Evolutionary conservation across 2,797 vertebrate species (phyloP).

Genomic region (Naso thynnoides): DNA sequence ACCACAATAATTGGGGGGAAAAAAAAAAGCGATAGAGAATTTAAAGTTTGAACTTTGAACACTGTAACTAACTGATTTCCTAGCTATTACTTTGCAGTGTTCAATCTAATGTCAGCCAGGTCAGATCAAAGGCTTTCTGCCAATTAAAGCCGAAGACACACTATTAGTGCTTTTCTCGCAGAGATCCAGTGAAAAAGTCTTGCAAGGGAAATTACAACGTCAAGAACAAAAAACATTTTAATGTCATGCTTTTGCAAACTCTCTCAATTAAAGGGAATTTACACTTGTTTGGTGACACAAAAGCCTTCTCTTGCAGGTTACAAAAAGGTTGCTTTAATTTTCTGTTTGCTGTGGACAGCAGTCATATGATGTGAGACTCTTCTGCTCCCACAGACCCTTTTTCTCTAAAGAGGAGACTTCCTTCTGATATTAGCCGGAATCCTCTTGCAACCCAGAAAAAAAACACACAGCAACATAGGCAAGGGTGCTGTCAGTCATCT

Average conservation of each 20-base stretch:
- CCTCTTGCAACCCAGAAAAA: slow-evolving; percentile 33
- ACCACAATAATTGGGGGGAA: slow-evolving; percentile 11
- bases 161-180: slow-evolving; percentile 1
- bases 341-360: slow-evolving; percentile 22
- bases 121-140: slow-evolving; percentile 56
- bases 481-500: slow-evolving; percentile 75
- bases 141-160: slow-evolving; percentile 61
- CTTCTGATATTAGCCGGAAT: slow-evolving; percentile 32
- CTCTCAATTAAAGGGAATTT: slow-evolving; percentile 20
- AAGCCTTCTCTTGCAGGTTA: neutral
- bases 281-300: neutral
- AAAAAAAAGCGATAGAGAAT: slow-evolving; percentile 24
- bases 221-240: slow-evolving; percentile 27
- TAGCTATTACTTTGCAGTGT: slow-evolving; percentile 47
- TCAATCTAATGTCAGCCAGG: slow-evolving; percentile 58
- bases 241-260: slow-evolving; percentile 18
- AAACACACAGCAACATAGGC: slow-evolving; percentile 25
- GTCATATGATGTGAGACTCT: neutral
- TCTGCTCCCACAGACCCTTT: slow-evolving; percentile 3
- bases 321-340: slow-evolving; percentile 12
- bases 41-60: slow-evolving; percentile 40
- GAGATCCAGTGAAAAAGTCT: slow-evolving; percentile 22
- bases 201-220: slow-evolving; percentile 28
- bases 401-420: slow-evolving; percentile 27
- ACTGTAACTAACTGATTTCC: slow-evolving; percentile 29